Conservation (phyloP, 2,797 vertebrate genomes). For the Jordanella pulchra region DNA sequence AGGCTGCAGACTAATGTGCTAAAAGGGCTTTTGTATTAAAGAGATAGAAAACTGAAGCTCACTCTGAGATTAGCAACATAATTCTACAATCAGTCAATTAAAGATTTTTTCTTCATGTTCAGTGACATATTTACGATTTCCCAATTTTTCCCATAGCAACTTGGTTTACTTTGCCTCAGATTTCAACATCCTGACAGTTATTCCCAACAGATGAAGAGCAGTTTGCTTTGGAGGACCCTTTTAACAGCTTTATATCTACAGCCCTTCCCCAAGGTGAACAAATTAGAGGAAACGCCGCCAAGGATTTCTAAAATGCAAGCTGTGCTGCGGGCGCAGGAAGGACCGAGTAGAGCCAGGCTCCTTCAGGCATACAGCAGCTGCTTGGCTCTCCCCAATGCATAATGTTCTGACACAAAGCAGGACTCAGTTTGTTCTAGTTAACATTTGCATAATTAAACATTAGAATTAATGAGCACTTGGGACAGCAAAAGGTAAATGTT, state of each 20-base stretch:
- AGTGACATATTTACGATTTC: constrained; percentile 29
- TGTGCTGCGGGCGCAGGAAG: no score
- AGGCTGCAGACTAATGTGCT: no score
- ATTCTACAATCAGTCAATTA: constrained; percentile 4
- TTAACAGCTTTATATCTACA: not conserved
- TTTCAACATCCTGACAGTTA: constrained; percentile 38
- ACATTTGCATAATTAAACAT: constrained; percentile 73
- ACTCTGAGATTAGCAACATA: not conserved
- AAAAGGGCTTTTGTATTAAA: no score
- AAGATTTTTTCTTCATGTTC: constrained; percentile 30
- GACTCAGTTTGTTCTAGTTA: constrained; percentile 58
- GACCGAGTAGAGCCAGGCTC: not conserved
- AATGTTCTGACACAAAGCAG: constrained; percentile 66
- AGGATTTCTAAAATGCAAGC: no score
- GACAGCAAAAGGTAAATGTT: constrained; percentile 51
- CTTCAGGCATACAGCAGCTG: not conserved
- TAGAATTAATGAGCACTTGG: constrained; percentile 63
- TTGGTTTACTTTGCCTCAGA: constrained; percentile 18
- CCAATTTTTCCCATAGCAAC: constrained; percentile 19
- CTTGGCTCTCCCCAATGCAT: constrained; percentile 36
- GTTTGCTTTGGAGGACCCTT: constrained; percentile 14
- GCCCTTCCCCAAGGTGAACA: constrained; percentile 21
- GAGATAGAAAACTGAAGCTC: no score
- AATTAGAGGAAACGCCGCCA: constrained; percentile 11
- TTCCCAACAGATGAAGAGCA: constrained; percentile 26